Evolutionary conservation across 2,797 vertebrate genomes (phyloP).

Genomic region (Tiaroga cobitis): DNA sequence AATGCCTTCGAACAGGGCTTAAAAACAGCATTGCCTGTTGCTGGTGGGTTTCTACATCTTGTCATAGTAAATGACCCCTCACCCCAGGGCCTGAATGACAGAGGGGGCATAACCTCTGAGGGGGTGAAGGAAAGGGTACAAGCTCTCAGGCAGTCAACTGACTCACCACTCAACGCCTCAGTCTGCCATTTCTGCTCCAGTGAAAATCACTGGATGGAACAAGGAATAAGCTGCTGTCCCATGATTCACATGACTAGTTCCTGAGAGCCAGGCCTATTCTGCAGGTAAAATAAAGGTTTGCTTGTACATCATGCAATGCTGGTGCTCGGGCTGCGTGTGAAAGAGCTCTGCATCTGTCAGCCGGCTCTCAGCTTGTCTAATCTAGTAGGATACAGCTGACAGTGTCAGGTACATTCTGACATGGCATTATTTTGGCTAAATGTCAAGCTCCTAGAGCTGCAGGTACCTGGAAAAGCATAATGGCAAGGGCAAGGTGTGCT

Average conservation of each 20-base stretch:
- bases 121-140: conserved; percentile 59
- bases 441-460: conserved; percentile 67
- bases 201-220: background rate
- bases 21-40: conserved; percentile 16
- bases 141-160: conserved; percentile 31
- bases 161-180: conserved; percentile 28
- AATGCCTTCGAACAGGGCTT: background rate
- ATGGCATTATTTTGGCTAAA: conserved; percentile 65
- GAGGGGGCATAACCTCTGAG: conserved; percentile 51
- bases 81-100: conserved; percentile 38
- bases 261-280: background rate
- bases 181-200: conserved; percentile 44
- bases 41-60: background rate
- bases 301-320: background rate
- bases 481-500: conserved; percentile 13
- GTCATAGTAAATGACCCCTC: conserved; percentile 55
- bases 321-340: background rate
- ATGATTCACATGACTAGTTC: conserved; percentile 11
- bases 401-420: conserved; percentile 46
- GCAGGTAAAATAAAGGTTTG: conserved; percentile 8
- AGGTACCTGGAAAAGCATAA: conserved; percentile 59
- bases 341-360: conserved; percentile 35
- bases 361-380: conserved; percentile 9
- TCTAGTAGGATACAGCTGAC: conserved; percentile 28
- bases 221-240: conserved; percentile 12